Evolutionary conservation across 2,797 vertebrate species (phyloP).

Genomic region (Bovichtus variegatus): DNA sequence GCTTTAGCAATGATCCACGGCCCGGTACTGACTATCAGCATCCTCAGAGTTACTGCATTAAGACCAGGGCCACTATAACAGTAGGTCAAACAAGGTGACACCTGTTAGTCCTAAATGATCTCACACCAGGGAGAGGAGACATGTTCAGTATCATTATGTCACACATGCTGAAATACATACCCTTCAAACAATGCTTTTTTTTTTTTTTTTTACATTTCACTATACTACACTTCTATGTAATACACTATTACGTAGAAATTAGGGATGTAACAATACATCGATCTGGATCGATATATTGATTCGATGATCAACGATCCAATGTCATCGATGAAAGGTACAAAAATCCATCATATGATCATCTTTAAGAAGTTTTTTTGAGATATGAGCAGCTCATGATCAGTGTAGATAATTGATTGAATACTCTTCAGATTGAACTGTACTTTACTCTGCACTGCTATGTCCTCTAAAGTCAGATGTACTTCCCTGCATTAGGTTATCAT

Average conservation of each 20-base stretch:
- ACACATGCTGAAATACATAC: conserved; percentile 1
- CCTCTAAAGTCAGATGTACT: neutral
- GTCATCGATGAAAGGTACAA: too few relatives aligned
- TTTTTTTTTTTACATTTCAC: too few relatives aligned
- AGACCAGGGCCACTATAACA: neutral
- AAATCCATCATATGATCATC: too few relatives aligned
- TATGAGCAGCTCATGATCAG: neutral
- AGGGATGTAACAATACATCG: too few relatives aligned
- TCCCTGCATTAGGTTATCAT: neutral
- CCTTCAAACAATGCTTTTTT: neutral
- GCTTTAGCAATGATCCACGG: neutral
- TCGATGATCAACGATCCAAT: too few relatives aligned
- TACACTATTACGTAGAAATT: neutral
- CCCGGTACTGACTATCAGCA: too few relatives aligned
- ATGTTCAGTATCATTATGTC: neutral
- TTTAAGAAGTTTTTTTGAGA: neutral
- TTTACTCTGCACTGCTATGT: neutral
- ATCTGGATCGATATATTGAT: too few relatives aligned
- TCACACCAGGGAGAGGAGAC: neutral
- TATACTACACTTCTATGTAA: neutral
- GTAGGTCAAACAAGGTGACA: conserved; percentile 25
- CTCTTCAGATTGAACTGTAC: neutral
- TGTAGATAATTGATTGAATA: neutral
- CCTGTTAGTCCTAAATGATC: conserved; percentile 6
- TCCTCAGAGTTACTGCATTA: neutral